These are phyloP conservation scores for Boloria selene DNA, from an alignment of 2,888 invertebrate species.

Conservation along the genomic window DNA sequence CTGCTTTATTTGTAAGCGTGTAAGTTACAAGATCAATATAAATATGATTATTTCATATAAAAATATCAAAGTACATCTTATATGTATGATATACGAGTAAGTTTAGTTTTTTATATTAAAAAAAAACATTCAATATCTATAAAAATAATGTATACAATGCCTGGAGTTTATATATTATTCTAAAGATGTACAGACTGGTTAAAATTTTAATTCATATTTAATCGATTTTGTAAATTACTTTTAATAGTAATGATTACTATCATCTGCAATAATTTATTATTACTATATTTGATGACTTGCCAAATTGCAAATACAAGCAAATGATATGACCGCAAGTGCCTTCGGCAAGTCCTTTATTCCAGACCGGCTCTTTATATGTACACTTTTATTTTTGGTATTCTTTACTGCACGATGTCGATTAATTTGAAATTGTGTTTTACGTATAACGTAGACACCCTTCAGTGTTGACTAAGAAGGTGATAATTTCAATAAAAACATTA, in stretches of 20 bases:
- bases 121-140: not conserved
- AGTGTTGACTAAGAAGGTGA: slow-evolving; percentile 76
- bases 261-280: slow-evolving; percentile 10
- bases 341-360: slow-evolving; percentile 68
- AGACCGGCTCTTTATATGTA: slow-evolving; percentile 56
- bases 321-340: slow-evolving; percentile 74
- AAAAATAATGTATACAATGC: not conserved
- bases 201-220: slow-evolving; percentile 5
- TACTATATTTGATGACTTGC: slow-evolving; percentile 53
- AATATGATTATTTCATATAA: not conserved
- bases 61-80: not conserved
- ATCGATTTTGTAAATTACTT: slow-evolving; percentile 23
- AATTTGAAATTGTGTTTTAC: slow-evolving; percentile 76
- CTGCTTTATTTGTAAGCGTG: slow-evolving; percentile 46
- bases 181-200: too few species aligned
- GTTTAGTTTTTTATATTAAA: too few species aligned
- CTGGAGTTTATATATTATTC: too few species aligned
- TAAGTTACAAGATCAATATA: slow-evolving; percentile 18
- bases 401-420: slow-evolving; percentile 55
- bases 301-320: slow-evolving; percentile 64
- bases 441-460: slow-evolving; percentile 80
- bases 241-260: slow-evolving; percentile 17
- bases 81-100: too few species aligned
- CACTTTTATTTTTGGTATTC: slow-evolving; percentile 43
- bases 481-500: slow-evolving; percentile 79